A percentile compares a stretch with the other conserved stretches of the same genome.
These are phyloP conservation scores for Hycleus cichorii DNA, from an alignment of 1,140 invertebrate species.

Conservation along the genomic window DNA sequence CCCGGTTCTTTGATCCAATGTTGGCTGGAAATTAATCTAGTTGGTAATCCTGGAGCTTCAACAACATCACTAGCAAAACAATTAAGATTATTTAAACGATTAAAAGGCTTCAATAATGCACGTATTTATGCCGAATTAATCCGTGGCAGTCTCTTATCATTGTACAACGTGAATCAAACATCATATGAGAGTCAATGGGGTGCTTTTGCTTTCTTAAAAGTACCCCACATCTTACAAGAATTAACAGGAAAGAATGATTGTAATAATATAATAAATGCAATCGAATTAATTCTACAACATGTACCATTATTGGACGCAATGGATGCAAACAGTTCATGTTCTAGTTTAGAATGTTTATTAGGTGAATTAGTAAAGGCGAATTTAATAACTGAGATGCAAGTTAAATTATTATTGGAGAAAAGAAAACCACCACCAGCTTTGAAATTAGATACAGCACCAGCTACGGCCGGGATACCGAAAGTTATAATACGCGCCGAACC, in stretches of 20 bases:
- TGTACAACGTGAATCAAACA: conserved; percentile 69
- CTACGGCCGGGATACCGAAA: conserved; percentile 57
- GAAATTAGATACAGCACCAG: conserved; percentile 31
- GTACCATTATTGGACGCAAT: conserved; percentile 79
- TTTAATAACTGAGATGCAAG: conserved; percentile 72
- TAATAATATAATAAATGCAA: conserved; percentile 57
- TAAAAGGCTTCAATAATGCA: conserved; percentile 57
- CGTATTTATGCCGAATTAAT: conserved; percentile 84
- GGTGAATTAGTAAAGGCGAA: conserved; percentile 73
- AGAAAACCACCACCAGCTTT: conserved; percentile 45
- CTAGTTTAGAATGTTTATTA: conserved; percentile 75
- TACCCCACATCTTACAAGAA: conserved; percentile 71
- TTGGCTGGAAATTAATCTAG: conserved; percentile 58
- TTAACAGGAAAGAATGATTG: conserved; percentile 49
- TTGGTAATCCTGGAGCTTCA: conserved; percentile 68
- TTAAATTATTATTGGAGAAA: conserved; percentile 60
- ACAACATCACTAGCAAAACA: conserved; percentile 72
- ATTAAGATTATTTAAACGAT: conserved; percentile 70
- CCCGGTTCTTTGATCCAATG: conserved; percentile 70
- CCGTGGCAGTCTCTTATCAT: conserved; percentile 78
- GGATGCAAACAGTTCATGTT: conserved; percentile 81
- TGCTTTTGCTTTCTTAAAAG: conserved; percentile 86
- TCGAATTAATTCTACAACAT: conserved; percentile 74
- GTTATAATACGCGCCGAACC: conserved; percentile 82
- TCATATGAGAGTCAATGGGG: conserved; percentile 80